These are phyloP conservation scores for Pheosia gnoma DNA, from an alignment of 2,888 invertebrate species.

Conservation along the genomic window DNA sequence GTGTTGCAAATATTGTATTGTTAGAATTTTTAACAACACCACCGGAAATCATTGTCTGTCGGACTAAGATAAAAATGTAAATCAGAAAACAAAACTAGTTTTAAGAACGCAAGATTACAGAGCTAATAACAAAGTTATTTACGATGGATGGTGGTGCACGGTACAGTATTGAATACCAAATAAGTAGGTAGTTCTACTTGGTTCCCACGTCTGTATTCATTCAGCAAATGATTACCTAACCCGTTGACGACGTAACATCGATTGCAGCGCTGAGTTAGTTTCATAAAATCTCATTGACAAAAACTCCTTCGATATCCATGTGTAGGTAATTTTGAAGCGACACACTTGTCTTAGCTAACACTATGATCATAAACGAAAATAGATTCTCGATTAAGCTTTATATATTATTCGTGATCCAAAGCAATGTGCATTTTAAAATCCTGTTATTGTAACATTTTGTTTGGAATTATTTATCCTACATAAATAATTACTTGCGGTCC, in stretches of 20 bases:
- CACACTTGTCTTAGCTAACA: conserved; percentile 13
- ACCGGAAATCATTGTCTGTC: neutral
- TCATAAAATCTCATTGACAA: conserved; percentile 61
- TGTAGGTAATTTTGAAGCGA: conserved; percentile 27
- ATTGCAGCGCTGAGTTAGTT: conserved; percentile 43
- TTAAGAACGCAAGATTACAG: neutral
- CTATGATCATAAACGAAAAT: neutral
- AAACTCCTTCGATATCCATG: conserved; percentile 27
- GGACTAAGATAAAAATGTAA: neutral
- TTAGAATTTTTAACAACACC: neutral
- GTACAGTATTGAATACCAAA: conserved; percentile 14
- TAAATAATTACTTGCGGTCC: no score
- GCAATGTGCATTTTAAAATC: no score
- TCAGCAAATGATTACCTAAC: conserved; percentile 53
- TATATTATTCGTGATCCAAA: no score
- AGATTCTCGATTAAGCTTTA: neutral
- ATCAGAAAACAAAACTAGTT: neutral
- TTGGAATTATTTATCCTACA: no score
- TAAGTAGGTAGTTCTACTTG: conserved; percentile 12
- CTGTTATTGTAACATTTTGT: no score
- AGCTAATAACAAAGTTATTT: neutral
- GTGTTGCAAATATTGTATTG: neutral
- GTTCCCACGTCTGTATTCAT: conserved; percentile 55
- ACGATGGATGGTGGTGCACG: neutral
- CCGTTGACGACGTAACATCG: conserved; percentile 48